phyloP scores from a whole-genome alignment of 2,888 invertebrate genomes.

The Calliscelio sp. region DNA sequence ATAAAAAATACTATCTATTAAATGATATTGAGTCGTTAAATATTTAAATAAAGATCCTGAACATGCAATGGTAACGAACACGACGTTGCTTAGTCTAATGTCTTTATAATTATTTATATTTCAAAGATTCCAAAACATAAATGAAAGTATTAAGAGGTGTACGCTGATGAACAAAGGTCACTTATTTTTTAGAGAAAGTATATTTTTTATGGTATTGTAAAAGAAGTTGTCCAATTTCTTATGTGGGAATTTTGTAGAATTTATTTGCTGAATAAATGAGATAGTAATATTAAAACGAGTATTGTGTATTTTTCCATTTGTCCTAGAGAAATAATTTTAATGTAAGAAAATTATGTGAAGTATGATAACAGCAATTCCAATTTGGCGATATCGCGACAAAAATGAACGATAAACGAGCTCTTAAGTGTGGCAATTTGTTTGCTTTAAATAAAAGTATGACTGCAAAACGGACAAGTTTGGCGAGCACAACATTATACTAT shows the following conservation, averaged over 20 bases:
- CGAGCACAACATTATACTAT: conserved; percentile 79
- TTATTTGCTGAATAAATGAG: conserved; percentile 40
- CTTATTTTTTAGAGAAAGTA: no score
- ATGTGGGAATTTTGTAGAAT: background rate
- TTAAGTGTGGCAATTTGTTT: conserved; percentile 28
- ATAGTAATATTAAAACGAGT: background rate
- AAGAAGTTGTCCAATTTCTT: background rate
- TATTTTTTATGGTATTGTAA: no score
- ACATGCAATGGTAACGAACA: no score
- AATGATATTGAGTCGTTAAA: no score
- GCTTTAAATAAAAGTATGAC: conserved; percentile 49
- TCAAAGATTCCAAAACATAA: no score
- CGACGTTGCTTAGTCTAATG: no score
- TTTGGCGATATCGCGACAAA: conserved; percentile 49
- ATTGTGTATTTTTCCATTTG: conserved; percentile 26
- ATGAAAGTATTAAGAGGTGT: no score
- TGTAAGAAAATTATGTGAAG: conserved; percentile 20
- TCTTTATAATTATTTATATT: no score
- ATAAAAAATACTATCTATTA: no score
- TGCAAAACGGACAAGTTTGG: conserved; percentile 64
- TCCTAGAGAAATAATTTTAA: conserved; percentile 27
- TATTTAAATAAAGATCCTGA: no score
- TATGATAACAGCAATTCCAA: conserved; percentile 29
- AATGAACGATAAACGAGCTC: conserved; percentile 34
- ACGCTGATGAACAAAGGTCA: no score